A percentile compares a stretch with the other conserved stretches of the same genome.
These are phyloP conservation scores for Aphaenogaster floridana DNA, from an alignment of 1,140 invertebrate genomes.

Conservation along the genomic window DNA sequence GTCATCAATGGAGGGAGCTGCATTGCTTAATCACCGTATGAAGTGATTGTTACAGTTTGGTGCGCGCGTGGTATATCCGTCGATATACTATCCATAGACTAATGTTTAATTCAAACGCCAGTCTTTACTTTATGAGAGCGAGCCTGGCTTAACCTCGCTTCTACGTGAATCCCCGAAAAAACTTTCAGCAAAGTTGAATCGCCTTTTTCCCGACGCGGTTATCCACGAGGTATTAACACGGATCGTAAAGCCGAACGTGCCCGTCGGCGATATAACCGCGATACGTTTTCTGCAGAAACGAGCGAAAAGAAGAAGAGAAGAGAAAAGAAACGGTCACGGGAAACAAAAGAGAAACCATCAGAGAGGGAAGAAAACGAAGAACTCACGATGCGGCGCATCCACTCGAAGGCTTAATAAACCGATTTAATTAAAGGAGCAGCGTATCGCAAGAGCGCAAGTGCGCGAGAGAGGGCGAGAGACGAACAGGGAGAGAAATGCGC, in stretches of 20 bases:
- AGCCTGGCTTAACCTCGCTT: constrained; percentile 64
- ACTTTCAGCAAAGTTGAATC: constrained; percentile 73
- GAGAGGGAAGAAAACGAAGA: constrained; percentile 49
- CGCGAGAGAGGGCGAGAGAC: constrained; percentile 40
- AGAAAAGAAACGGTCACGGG: constrained; percentile 1
- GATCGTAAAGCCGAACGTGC: constrained; percentile 80
- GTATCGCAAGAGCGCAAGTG: constrained; percentile 65
- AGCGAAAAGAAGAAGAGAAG: constrained; percentile 30
- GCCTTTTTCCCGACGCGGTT: constrained; percentile 71
- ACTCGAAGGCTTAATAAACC: constrained; percentile 80
- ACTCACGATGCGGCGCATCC: constrained; percentile 72
- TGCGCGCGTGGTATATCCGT: constrained; percentile 19
- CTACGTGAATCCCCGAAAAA: constrained; percentile 69
- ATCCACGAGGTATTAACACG: constrained; percentile 80
- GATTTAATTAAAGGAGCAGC: constrained; percentile 82
- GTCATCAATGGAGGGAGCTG: constrained; percentile 26
- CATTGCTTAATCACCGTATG: constrained; percentile 11
- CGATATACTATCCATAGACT: constrained; percentile 61
- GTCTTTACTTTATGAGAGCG: constrained; percentile 77
- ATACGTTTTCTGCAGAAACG: constrained; percentile 63
- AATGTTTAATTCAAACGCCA: constrained; percentile 75
- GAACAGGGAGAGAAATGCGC: constrained; percentile 59
- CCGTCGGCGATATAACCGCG: constrained; percentile 72
- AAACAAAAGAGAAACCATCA: constrained; percentile 25
- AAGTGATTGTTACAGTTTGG: constrained; percentile 49